Percentiles rank a stretch among this genome's conserved stretches.
Evolutionary conservation across 1,140 invertebrate species (phyloP).

Genomic region (Saccostrea echinata): DNA sequence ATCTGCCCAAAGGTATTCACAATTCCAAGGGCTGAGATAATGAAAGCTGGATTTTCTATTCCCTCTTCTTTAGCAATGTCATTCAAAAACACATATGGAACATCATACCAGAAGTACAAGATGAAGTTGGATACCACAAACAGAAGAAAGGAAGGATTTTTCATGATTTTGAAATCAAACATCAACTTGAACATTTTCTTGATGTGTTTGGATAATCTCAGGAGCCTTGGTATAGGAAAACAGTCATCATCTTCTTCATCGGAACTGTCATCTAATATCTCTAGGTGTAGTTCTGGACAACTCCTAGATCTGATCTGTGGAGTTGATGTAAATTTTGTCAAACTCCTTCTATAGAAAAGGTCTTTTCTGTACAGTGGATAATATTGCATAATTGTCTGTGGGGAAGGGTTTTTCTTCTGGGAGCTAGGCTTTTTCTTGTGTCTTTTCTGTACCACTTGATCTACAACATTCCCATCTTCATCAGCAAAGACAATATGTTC

Average conservation of each 20-base stretch:
- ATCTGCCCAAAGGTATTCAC: constrained; percentile 86
- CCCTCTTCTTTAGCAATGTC: constrained; percentile 71
- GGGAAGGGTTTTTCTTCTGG: background rate
- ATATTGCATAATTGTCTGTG: constrained; percentile 50
- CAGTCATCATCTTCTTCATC: constrained; percentile 49
- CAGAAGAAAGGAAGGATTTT: constrained; percentile 41
- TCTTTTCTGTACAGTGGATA: constrained; percentile 73
- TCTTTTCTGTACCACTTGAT: background rate
- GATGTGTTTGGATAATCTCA: constrained; percentile 49
- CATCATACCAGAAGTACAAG: constrained; percentile 75
- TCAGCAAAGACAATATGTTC: constrained; percentile 44
- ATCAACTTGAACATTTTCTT: constrained; percentile 52
- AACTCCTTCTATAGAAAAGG: constrained; percentile 26
- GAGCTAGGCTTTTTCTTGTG: background rate
- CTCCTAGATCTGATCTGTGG: constrained; percentile 34
- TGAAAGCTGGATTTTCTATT: constrained; percentile 86
- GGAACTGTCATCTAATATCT: constrained; percentile 24
- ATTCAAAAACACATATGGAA: constrained; percentile 76
- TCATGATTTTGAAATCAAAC: constrained; percentile 51
- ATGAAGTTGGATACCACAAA: constrained; percentile 72
- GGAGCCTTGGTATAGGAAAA: constrained; percentile 38
- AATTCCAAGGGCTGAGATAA: constrained; percentile 94
- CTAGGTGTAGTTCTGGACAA: constrained; percentile 45
- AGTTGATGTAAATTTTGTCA: constrained; percentile 3
- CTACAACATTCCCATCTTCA: constrained; percentile 7